These are phyloP conservation scores for Podargus strigoides DNA, from an alignment of 2,797 vertebrate species.

Conservation along the genomic window DNA sequence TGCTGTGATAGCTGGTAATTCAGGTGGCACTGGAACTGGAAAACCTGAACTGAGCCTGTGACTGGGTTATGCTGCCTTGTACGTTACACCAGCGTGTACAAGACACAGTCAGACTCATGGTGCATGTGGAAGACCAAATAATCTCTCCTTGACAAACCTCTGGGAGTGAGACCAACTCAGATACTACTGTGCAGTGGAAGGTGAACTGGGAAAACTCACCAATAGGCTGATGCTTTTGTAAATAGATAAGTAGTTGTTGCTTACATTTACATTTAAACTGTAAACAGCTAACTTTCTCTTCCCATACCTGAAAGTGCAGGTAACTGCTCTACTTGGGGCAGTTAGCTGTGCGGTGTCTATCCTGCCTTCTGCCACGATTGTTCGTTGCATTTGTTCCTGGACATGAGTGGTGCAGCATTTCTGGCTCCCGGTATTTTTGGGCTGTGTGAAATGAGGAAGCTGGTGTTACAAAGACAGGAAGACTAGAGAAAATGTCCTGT, in stretches of 20 bases:
- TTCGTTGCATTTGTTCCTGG: neutral
- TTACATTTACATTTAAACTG: neutral
- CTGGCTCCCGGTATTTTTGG: neutral
- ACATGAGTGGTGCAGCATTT: neutral
- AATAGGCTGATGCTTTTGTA: neutral
- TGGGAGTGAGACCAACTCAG: neutral
- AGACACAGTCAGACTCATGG: rapidly evolving
- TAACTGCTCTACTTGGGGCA: neutral
- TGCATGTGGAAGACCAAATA: neutral
- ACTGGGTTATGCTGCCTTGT: neutral
- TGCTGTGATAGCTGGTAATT: neutral
- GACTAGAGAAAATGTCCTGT: neutral
- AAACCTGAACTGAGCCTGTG: neutral
- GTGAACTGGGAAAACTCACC: neutral
- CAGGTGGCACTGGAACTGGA: neutral
- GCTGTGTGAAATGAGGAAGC: neutral
- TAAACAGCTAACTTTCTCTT: neutral
- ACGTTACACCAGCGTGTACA: rapidly evolving
- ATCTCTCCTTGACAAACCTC: neutral
- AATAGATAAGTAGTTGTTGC: neutral
- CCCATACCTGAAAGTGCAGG: neutral
- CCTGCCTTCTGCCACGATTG: neutral
- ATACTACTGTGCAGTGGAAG: neutral
- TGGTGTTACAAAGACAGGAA: neutral
- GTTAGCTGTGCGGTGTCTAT: rapidly evolving